Percentiles rank a stretch among this genome's conserved stretches.
Conservation (phyloP, 1,140 invertebrate species). For the Drosophila willistoni region DNA sequence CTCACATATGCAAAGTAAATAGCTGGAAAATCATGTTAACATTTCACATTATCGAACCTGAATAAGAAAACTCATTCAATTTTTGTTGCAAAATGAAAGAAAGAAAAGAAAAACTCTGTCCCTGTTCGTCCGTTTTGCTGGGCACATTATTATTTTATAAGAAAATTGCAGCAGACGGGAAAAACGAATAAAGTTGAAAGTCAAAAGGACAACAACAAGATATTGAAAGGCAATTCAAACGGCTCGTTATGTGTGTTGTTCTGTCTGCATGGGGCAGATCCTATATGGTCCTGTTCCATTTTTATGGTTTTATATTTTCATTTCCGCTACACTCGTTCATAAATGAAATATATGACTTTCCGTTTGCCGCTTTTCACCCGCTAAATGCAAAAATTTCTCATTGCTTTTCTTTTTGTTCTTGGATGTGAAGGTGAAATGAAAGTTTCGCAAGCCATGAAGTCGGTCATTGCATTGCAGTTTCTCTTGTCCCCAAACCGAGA, state of each 20-base stretch:
- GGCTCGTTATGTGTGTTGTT: conserved; percentile 22
- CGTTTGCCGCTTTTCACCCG: conserved; percentile 1
- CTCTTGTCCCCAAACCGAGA: conserved; percentile 3
- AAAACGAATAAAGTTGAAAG: conserved; percentile 11
- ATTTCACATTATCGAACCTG: conserved; percentile 57
- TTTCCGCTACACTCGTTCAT: conserved; percentile 66
- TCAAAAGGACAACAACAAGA: conserved; percentile 18
- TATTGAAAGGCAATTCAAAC: conserved; percentile 56
- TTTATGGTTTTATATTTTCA: conserved; percentile 77
- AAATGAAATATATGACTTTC: conserved; percentile 73
- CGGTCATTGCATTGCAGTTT: conserved; percentile 68
- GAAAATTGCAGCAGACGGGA: conserved; percentile 60
- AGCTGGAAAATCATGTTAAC: conserved; percentile 71
- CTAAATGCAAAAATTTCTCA: conserved; percentile 39
- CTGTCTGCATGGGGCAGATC: conserved; percentile 9
- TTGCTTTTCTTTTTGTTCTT: conserved; percentile 24
- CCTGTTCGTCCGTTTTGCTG: conserved; percentile 22
- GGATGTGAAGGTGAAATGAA: conserved; percentile 69
- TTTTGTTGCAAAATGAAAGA: conserved; percentile 56
- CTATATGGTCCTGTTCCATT: conserved; percentile 36
- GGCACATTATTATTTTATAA: conserved; percentile 75
- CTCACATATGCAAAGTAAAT: conserved; percentile 52
- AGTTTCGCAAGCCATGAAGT: conserved; percentile 38
- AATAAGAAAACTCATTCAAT: conserved; percentile 60
- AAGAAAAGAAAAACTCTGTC: conserved; percentile 41